A percentile compares a stretch with the other conserved stretches of the same genome.
Conservation (phyloP, 2,888 invertebrate species). For the Leptopilina myrica region DNA sequence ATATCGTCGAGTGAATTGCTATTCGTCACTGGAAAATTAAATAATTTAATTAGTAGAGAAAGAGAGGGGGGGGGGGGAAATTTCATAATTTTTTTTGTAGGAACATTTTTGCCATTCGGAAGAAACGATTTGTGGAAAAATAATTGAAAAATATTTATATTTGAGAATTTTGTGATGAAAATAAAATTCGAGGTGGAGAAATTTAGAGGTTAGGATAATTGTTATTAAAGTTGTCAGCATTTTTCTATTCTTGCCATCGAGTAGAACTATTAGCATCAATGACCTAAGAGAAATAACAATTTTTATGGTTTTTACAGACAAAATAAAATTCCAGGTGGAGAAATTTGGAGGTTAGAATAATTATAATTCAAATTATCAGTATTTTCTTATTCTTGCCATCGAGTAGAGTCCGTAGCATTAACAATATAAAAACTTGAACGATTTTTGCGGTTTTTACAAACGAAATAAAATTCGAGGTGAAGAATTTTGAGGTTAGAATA, state of each 20-base stretch:
- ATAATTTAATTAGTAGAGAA: background rate
- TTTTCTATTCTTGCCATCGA: background rate
- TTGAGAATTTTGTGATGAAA: background rate
- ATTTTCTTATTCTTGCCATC: background rate
- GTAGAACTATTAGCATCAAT: background rate
- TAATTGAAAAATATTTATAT: background rate
- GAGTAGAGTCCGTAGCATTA: too few species aligned
- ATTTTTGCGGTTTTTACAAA: background rate
- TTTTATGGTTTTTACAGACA: background rate
- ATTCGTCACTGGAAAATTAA: constrained; percentile 66
- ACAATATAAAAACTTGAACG: too few species aligned
- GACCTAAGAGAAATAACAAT: too few species aligned
- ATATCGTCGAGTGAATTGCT: constrained; percentile 73
- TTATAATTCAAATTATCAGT: fast-evolving
- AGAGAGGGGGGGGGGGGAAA: background rate
- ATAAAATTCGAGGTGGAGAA: background rate
- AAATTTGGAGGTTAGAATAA: background rate
- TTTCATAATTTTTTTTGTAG: background rate
- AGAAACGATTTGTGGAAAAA: background rate
- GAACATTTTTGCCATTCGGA: background rate
- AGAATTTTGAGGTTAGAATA: background rate
- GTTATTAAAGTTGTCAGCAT: background rate
- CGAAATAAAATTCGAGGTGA: background rate
- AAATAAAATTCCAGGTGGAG: background rate
- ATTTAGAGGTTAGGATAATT: background rate